Base-by-base conservation (phyloP, 2,888 invertebrate genomes). In the Corbicula japonica region DNA sequence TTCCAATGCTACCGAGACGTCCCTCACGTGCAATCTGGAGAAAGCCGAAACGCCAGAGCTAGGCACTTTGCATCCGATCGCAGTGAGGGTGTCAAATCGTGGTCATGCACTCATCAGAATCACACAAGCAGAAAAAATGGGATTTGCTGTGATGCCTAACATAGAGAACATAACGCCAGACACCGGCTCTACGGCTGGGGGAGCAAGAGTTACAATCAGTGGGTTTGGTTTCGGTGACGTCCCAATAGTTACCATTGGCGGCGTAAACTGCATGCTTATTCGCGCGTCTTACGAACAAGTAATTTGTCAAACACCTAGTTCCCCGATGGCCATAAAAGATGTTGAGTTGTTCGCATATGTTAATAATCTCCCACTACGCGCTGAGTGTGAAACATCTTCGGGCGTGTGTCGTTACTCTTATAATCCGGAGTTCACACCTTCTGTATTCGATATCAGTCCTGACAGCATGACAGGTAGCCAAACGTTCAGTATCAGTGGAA, bases 211-310 rank as follows among this genome's bases (percentile, higher is more conserved):
- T 4, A 78, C 69, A 8, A 80, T 89, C 1, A 65, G 66, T 15
- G 89, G 89, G 10, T 81, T 83, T 72, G 89, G 89, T 15, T 87
- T 86, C 71, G 73, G 58, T 21, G 61, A 70, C 10, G 68, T 58
- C 4, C 71, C 84, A 4, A 41, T 77, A 30, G 76, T 75, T 18
- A 71, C 83, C 0, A 68, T 91, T 26, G 84, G 83, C 62, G 82
- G 79, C 21, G 81, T 75, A 21, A 18, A 66, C 2, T 90, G 90
- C 66, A 56, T 46, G 1, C 72, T 89, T 18, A 23, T 70, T 15
- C 52, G 76, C 21, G 77, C 77, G 26, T 75, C 81, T 1, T 88
- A 85, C 72, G 85, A 85, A 32, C 44, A 85, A 38, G 82, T 87
- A 23, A 50, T 68, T 0, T 87, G 86, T 61, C 79, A 80, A 50